Evolutionary conservation across 1,140 invertebrate species (phyloP), one percentile per base, ranked within the genome.

Genomic region (Drosophila eugracilis): DNA sequence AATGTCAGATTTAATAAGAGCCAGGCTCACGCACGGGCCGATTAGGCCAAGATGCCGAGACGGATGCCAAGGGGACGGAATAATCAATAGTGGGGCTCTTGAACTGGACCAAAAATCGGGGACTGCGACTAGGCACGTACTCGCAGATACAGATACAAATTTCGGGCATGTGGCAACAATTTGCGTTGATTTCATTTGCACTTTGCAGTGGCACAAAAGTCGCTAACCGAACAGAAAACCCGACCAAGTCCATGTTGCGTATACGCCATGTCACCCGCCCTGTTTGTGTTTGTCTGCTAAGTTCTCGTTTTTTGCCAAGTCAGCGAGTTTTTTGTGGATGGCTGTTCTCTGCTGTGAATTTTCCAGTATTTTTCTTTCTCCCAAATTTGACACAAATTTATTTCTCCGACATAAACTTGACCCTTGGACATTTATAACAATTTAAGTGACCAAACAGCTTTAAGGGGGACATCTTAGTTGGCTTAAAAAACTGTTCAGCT

Each of bases 181-280:
- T 86, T 85, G 80, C 79, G 77, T 74, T 85, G 81, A 86, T 85
- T 85, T 85, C 77, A 81, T 85, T 85, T 85, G 81, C 81, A 86
- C 76, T 86, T 86, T 86, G 73, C 54, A 80, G 55, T 84, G 78
- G 10, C 41, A 6, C 55, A 32, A 7, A 34, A 19, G 59, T 34
- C 60, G 41, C 39, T 30, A 62, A 37, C 15, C 12, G 1, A 42
- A 22, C 7, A 17, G 19, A 45, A 36, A 57, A 17, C 15, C 50
- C 39, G 32, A 28, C 26, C 19, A 19, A 26, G 34, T 19, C 41
- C 14, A 55, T 52, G 57, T 69, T 81, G 78, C 78, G 78, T 71
- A 80, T 80, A 80, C 77, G 77, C 53, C 57, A 39, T 28, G 50
- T 78, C 9, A n/a, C 7, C 24, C 34, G 34, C 54, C 58, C 26